Evolutionary conservation across 1,140 invertebrate genomes (phyloP).

Genomic region (Trigoniulus corallinus): DNA sequence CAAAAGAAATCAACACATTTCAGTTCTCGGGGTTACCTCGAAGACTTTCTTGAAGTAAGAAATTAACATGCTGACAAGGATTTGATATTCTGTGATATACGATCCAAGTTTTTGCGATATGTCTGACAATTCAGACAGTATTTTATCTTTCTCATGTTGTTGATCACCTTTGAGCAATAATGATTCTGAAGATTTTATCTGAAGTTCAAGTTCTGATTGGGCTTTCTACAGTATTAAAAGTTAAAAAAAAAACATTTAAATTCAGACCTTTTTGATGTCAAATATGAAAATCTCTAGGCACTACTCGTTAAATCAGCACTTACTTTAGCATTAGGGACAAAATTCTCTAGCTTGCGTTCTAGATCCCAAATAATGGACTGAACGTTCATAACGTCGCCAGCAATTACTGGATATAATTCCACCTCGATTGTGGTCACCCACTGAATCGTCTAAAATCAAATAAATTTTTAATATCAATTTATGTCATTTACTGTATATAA

Average conservation of each 20-base stretch:
- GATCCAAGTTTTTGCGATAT: conserved; percentile 45
- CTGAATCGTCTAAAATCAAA: conserved; percentile 44
- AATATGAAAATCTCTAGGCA: no score
- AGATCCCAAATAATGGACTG: conserved; percentile 38
- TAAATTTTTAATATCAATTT: no score
- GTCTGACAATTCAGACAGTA: conserved; percentile 41
- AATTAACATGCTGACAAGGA: conserved; percentile 49
- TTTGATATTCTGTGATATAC: conserved; percentile 52
- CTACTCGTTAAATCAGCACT: background rate
- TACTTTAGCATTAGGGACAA: conserved; percentile 41
- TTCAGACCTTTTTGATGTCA: background rate
- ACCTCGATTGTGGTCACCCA: conserved; percentile 53
- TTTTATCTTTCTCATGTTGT: conserved; percentile 31
- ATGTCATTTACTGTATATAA: no score
- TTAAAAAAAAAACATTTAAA: background rate
- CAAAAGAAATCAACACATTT: background rate
- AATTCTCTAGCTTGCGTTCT: conserved; percentile 37
- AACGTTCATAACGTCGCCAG: conserved; percentile 38
- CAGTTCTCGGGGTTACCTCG: conserved; percentile 32
- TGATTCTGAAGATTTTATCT: conserved; percentile 44
- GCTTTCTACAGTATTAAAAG: conserved; percentile 28
- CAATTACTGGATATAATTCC: conserved; percentile 59
- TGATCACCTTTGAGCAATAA: conserved; percentile 27
- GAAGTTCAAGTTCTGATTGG: conserved; percentile 47
- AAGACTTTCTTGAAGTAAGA: conserved; percentile 47